These are phyloP conservation scores for Metalampra italica DNA, from an alignment of 2,888 invertebrate species.

Conservation along the genomic window DNA sequence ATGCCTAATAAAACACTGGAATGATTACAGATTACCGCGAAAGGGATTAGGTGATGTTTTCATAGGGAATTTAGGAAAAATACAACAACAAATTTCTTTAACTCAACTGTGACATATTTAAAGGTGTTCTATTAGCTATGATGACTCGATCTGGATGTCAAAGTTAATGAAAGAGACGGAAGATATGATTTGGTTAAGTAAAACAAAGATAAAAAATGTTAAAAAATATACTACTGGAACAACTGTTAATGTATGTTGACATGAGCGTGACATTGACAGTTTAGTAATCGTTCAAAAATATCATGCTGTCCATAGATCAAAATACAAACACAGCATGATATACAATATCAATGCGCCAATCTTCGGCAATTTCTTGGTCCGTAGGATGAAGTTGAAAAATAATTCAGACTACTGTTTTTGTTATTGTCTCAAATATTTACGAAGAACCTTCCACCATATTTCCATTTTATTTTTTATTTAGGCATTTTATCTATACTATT, in stretches of 20 bases:
- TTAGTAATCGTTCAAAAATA: not conserved
- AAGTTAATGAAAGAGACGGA: constrained; percentile 1
- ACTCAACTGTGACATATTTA: constrained; percentile 3
- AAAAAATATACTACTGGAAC: constrained; percentile 4
- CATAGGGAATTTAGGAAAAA: constrained; percentile 7
- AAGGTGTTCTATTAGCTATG: constrained; percentile 5
- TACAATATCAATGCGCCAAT: too few relatives aligned
- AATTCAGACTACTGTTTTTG: too few relatives aligned
- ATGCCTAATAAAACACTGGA: constrained; percentile 51
- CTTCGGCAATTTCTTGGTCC: too few relatives aligned
- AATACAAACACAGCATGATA: too few relatives aligned
- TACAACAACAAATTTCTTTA: constrained; percentile 1
- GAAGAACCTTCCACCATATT: too few relatives aligned
- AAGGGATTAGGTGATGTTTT: constrained; percentile 4
- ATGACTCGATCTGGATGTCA: not conserved
- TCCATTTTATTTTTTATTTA: too few relatives aligned
- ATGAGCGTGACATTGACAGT: not conserved
- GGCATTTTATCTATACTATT: too few relatives aligned
- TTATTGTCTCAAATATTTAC: too few relatives aligned
- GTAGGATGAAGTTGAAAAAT: too few relatives aligned
- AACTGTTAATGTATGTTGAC: not conserved
- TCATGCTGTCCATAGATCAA: not conserved
- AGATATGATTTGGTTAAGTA: not conserved
- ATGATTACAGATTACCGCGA: constrained; percentile 35
- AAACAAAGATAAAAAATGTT: not conserved